Conservation (phyloP, 1,140 invertebrate species). For the Aporrectodea caliginosa region DNA sequence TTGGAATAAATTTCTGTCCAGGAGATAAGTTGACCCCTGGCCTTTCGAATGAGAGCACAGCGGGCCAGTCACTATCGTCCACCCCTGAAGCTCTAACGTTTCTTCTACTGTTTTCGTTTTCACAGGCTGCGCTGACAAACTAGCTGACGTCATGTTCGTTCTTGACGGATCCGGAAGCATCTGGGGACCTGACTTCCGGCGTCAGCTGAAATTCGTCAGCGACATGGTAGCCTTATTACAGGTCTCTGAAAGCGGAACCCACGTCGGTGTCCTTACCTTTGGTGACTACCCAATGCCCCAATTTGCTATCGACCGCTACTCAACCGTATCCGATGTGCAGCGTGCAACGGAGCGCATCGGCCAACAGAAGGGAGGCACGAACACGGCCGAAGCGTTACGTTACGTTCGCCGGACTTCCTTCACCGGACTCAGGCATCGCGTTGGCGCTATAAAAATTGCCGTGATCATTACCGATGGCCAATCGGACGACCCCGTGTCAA, state of each 20-base stretch:
- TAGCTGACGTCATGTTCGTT: constrained; percentile 47
- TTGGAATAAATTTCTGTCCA: no score
- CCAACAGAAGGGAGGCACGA: background rate
- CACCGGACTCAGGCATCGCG: constrained; percentile 8
- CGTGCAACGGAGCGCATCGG: background rate
- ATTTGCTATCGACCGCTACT: constrained; percentile 9
- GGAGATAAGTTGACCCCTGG: no score
- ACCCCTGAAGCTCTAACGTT: no score
- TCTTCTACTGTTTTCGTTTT: background rate
- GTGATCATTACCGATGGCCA: constrained; percentile 29
- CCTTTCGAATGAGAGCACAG: no score
- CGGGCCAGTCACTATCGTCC: no score
- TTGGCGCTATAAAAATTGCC: constrained; percentile 17
- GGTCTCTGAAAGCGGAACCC: background rate
- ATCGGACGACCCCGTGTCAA: constrained; percentile 23
- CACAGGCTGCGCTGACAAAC: constrained; percentile 42
- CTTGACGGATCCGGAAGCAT: constrained; percentile 47
- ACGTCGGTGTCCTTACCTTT: constrained; percentile 9
- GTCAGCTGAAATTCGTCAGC: constrained; percentile 41
- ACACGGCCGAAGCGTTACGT: background rate
- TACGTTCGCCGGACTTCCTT: background rate
- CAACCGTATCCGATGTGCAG: background rate
- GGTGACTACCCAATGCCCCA: background rate
- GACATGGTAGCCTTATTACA: constrained; percentile 34
- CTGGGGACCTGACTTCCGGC: constrained; percentile 39